Evolutionary conservation across 2,888 invertebrate species (phyloP).

Genomic region (Agriopis aurantiaria): DNA sequence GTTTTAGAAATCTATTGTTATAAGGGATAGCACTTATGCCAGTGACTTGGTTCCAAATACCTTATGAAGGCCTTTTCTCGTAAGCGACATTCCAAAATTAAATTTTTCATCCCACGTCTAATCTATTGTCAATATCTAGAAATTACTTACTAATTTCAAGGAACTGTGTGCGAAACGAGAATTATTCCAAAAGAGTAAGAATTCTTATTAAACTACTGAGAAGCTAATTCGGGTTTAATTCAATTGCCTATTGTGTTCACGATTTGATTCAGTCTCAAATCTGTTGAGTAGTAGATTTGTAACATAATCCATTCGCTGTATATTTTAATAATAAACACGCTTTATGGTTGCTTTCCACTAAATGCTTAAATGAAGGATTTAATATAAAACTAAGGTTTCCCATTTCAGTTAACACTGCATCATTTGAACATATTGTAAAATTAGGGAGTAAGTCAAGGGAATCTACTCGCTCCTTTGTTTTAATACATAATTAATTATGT

Average conservation of each 20-base stretch:
- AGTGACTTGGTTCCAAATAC: no score
- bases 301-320: conserved; percentile 44
- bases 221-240: conserved; percentile 13
- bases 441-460: not conserved
- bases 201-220: not conserved
- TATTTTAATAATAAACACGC: conserved; percentile 46
- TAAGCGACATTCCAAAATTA: no score
- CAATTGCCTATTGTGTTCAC: conserved; percentile 25
- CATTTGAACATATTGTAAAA: not conserved
- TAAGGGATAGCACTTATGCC: no score
- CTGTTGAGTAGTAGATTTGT: conserved; percentile 35
- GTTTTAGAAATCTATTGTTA: no score
- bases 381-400: not conserved
- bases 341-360: conserved; percentile 26
- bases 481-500: no score
- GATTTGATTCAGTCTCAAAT: conserved; percentile 30
- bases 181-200: not conserved
- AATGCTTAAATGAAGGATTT: not conserved
- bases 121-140: not conserved
- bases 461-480: not conserved
- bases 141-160: conserved; percentile 2
- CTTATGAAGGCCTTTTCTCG: no score
- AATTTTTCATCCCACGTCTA: not conserved
- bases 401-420: no score
- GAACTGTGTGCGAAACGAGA: not conserved